phyloP scores from a whole-genome alignment of 2,113 vertebrate species.

The Coturnix japonica region DNA sequence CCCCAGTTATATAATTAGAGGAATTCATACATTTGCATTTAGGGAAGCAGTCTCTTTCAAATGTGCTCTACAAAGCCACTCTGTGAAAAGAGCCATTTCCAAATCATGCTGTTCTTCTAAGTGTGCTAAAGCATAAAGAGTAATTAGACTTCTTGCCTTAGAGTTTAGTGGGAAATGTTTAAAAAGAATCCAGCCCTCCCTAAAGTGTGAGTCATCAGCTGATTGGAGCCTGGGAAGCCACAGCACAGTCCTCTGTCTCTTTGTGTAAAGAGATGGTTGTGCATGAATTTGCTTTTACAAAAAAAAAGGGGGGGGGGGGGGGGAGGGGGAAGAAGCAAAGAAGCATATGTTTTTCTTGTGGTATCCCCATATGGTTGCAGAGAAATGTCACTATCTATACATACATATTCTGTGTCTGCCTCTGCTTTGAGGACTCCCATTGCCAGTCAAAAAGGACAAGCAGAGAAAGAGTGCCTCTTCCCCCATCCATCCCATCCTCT shows the following conservation, averaged over 20 bases:
- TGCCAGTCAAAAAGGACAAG: neutral
- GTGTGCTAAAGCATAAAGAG: slow-evolving; percentile 47
- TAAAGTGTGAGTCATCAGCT: neutral
- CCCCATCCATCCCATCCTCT: neutral
- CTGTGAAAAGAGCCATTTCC: slow-evolving; percentile 49
- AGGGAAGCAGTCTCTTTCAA: slow-evolving; percentile 57
- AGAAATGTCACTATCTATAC: neutral
- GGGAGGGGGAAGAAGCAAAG: neutral
- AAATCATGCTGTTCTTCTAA: slow-evolving; percentile 67
- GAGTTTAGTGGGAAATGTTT: slow-evolving; percentile 28
- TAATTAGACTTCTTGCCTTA: slow-evolving; percentile 64
- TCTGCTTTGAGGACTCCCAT: neutral
- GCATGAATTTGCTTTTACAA: neutral
- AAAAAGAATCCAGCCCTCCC: neutral
- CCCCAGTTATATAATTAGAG: slow-evolving; percentile 54
- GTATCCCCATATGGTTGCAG: neutral
- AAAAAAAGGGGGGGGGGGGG: neutral
- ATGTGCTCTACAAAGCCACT: slow-evolving; percentile 35
- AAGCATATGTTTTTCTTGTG: neutral
- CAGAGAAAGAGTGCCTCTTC: neutral
- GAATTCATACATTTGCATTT: slow-evolving; percentile 57
- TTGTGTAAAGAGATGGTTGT: neutral
- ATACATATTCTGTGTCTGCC: neutral
- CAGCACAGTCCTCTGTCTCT: neutral
- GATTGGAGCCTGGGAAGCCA: neutral